phyloP scores from a whole-genome alignment of 2,113 vertebrate species.

The Psephotus haematonotus region DNA sequence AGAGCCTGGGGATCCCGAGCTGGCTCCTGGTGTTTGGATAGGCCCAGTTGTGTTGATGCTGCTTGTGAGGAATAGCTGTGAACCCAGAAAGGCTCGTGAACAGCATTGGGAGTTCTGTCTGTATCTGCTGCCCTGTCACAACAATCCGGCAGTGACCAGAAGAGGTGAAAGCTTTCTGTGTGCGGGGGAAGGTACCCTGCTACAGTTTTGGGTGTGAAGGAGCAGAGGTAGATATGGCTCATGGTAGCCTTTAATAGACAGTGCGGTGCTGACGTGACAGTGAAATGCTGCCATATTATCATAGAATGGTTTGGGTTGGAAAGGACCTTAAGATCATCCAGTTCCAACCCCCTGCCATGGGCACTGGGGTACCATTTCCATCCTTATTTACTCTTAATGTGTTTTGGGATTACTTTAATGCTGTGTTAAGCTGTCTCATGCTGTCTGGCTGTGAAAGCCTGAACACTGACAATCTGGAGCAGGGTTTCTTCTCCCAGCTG shows the following conservation, averaged over 20 bases:
- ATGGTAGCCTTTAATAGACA: not conserved
- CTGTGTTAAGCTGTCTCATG: not conserved
- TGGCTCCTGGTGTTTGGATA: not conserved
- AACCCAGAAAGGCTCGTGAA: not conserved
- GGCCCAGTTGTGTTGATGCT: not conserved
- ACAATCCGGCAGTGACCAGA: not conserved
- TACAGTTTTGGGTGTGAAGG: not conserved
- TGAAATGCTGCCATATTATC: not conserved
- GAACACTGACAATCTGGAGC: not conserved
- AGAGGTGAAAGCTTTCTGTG: not conserved
- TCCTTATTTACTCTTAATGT: not conserved
- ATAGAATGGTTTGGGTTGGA: not conserved
- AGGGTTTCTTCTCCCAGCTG: not conserved
- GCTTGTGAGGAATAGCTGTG: not conserved
- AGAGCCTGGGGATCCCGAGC: not conserved
- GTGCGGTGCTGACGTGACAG: not conserved
- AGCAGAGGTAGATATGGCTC: not conserved
- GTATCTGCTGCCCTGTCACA: not conserved
- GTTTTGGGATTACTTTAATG: not conserved
- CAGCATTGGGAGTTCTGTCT: fast-evolving
- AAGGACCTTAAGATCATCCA: not conserved
- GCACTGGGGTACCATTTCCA: not conserved
- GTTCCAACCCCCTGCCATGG: not conserved
- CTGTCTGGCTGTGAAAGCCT: not conserved
- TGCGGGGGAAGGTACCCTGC: not conserved